A percentile compares a stretch with the other conserved stretches of the same genome.
Evolutionary conservation across 2,888 invertebrate species (phyloP).

Genomic region (Orchesellides sinensis): DNA sequence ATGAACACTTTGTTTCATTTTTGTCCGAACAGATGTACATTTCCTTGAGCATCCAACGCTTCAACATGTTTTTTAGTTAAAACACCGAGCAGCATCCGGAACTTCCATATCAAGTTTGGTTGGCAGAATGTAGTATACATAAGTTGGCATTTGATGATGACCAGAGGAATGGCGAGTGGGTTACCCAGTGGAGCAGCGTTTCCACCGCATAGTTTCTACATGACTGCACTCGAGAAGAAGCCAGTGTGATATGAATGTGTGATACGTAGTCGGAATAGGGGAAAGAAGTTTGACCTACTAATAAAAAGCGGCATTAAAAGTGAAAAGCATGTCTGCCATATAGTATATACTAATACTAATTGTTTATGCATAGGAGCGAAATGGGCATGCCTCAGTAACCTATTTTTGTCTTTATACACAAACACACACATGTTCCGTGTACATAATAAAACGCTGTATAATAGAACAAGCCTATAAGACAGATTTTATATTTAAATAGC

Average conservation of each 20-base stretch:
- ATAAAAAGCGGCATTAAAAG: slow-evolving; percentile 43
- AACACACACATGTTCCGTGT: slow-evolving; percentile 36
- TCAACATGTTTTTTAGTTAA: too few species aligned
- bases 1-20: not conserved
- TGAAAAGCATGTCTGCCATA: not conserved
- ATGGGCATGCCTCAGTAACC: slow-evolving; percentile 4
- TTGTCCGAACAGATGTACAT: not conserved
- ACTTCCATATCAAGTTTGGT: slow-evolving; percentile 15
- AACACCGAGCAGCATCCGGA: slow-evolving; percentile 26
- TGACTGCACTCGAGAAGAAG: not conserved
- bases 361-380: not conserved
- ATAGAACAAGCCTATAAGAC: slow-evolving; percentile 38
- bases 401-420: not conserved
- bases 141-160: slow-evolving; percentile 53
- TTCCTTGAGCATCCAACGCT: too few species aligned
- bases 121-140: not conserved
- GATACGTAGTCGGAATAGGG: slow-evolving; percentile 49
- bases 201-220: not conserved
- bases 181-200: not conserved
- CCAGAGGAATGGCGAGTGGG: slow-evolving; percentile 35
- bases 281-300: slow-evolving; percentile 62
- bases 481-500: not conserved
- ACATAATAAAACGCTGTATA: not conserved
- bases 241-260: slow-evolving; percentile 33
- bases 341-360: not conserved